Conservation (phyloP, 2,888 invertebrate genomes). For the Caenorhabditis sp. region DNA sequence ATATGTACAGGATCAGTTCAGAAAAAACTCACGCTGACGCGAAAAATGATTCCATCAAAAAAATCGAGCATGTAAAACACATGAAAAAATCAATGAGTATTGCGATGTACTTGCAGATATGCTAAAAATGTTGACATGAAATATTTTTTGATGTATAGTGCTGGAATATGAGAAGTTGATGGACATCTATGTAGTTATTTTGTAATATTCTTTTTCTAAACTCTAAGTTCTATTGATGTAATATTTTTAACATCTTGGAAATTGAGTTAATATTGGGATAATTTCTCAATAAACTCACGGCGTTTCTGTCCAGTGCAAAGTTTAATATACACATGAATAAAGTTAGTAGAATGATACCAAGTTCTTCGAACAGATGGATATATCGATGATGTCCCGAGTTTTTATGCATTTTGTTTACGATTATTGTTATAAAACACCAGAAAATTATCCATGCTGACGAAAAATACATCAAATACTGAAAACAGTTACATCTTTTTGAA, state of each 20-base stretch:
- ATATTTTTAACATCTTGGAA: too few relatives aligned
- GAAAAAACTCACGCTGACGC: conserved; percentile 47
- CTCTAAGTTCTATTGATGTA: too few relatives aligned
- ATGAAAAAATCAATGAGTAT: conserved; percentile 52
- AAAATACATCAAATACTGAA: conserved; percentile 46
- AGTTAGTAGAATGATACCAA: conserved; percentile 44
- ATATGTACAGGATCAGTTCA: not conserved
- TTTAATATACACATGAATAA: conserved; percentile 47
- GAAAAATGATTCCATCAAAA: conserved; percentile 51
- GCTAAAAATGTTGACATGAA: too few relatives aligned
- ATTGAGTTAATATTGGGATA: too few relatives aligned
- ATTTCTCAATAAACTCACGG: too few relatives aligned
- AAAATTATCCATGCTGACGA: conserved; percentile 49
- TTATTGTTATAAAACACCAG: conserved; percentile 53
- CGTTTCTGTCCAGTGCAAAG: conserved; percentile 27
- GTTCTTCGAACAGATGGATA: conserved; percentile 54
- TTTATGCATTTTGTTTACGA: conserved; percentile 50
- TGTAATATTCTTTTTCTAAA: too few relatives aligned
- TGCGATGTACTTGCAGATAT: conserved; percentile 44
- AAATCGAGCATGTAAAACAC: conserved; percentile 42
- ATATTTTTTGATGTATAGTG: too few relatives aligned
- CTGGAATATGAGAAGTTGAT: too few relatives aligned
- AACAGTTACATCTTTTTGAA: conserved; percentile 4
- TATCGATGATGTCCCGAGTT: conserved; percentile 53
- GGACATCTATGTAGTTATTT: too few relatives aligned